A percentile compares a stretch with the other conserved stretches of the same genome.
phyloP scores from a whole-genome alignment of 2,113 vertebrate genomes.

The Tauraco erythrolophus region DNA sequence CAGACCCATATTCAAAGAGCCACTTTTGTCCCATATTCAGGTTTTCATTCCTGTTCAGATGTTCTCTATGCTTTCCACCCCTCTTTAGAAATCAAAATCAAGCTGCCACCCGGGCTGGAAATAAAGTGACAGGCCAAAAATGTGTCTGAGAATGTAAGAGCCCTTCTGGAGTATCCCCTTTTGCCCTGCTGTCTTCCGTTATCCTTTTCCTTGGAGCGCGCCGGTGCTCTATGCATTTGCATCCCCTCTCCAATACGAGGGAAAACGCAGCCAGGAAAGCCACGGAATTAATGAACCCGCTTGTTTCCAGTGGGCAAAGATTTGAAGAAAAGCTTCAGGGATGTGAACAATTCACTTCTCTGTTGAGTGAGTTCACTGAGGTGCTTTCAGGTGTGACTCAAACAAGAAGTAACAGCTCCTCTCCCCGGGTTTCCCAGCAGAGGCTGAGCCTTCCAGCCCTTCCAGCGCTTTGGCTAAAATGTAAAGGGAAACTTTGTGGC shows the following conservation, averaged over 20 bases:
- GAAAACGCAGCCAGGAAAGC: not conserved
- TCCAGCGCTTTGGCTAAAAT: slow-evolving; percentile 57
- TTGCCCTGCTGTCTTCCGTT: not conserved
- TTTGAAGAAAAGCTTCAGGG: not conserved
- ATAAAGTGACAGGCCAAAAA: not conserved
- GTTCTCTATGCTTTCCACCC: not conserved
- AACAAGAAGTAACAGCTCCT: slow-evolving; percentile 52
- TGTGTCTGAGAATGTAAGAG: not conserved
- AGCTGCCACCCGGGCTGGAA: not conserved
- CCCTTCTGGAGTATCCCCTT: not conserved
- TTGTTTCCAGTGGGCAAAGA: not conserved
- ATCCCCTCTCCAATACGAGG: not conserved
- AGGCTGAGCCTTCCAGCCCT: slow-evolving; percentile 33
- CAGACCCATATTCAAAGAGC: not conserved
- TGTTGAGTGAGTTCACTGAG: not conserved
- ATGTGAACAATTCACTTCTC: not conserved
- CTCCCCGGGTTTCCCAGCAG: not conserved
- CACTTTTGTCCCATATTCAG: slow-evolving; percentile 30
- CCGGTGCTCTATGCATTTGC: not conserved
- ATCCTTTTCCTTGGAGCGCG: not conserved
- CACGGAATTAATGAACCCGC: not conserved
- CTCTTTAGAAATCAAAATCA: slow-evolving; percentile 35
- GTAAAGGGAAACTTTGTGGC: slow-evolving; percentile 51
- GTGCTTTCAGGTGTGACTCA: not conserved
- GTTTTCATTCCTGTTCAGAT: slow-evolving; percentile 22